phyloP scores from a whole-genome alignment of 2,888 invertebrate genomes.

The Agrotis exclamationis region DNA sequence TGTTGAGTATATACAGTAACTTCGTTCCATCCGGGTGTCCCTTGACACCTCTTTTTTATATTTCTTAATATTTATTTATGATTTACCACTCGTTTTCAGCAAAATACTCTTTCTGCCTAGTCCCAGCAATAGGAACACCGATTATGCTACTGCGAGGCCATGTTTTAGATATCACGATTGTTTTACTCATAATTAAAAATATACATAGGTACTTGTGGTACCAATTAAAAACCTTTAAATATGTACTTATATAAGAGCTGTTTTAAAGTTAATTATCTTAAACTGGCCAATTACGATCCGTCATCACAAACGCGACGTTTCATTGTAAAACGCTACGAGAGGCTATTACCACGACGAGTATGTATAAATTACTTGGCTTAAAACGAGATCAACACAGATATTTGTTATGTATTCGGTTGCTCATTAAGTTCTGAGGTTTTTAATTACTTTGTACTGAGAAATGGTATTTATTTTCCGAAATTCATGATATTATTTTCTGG shows the following conservation, averaged over 20 bases:
- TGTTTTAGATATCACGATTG: too few relatives aligned
- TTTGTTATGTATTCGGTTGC: constrained; percentile 28
- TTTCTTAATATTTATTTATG: too few relatives aligned
- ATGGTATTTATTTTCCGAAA: neutral
- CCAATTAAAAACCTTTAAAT: constrained; percentile 1
- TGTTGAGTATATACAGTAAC: too few relatives aligned
- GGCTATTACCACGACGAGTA: constrained; percentile 52
- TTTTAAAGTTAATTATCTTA: constrained; percentile 44
- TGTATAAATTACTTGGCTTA: constrained; percentile 47
- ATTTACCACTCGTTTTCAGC: too few relatives aligned
- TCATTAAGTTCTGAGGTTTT: constrained; percentile 31
- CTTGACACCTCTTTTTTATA: too few relatives aligned
- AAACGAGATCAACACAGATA: constrained; percentile 46
- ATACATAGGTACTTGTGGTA: too few relatives aligned
- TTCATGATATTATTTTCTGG: neutral
- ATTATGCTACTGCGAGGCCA: too few relatives aligned
- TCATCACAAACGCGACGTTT: constrained; percentile 38
- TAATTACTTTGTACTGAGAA: neutral
- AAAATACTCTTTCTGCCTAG: too few relatives aligned
- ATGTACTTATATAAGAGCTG: constrained; percentile 25
- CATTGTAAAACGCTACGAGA: constrained; percentile 41
- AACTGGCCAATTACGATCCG: constrained; percentile 47
- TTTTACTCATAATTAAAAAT: too few relatives aligned
- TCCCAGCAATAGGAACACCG: too few relatives aligned
- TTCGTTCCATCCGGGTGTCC: too few relatives aligned